Conservation (phyloP, 2,888 invertebrate species). For the Cyrtodaria siliqua region DNA sequence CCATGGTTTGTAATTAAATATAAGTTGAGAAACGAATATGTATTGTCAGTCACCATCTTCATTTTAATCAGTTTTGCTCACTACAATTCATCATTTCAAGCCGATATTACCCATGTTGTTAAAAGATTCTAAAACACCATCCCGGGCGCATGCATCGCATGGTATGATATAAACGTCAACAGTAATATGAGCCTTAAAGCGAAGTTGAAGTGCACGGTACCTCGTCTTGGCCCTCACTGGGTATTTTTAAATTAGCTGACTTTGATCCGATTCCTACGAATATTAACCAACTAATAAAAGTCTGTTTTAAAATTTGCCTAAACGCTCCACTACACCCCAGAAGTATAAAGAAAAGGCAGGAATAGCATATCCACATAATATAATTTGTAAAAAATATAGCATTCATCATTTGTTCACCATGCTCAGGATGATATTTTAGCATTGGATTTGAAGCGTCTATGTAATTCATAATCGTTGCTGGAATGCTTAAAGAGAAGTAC, state of each 20-base stretch:
- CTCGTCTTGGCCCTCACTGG: conserved; percentile 38
- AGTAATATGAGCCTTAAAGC: no score
- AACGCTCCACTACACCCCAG: conserved; percentile 35
- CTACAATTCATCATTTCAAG: no score
- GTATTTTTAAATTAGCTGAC: conserved; percentile 23
- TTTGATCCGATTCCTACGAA: conserved; percentile 19
- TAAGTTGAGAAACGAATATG: no score
- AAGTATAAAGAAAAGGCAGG: conserved; percentile 33
- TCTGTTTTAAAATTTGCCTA: conserved; percentile 25
- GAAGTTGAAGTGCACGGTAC: conserved; percentile 47
- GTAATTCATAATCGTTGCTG: conserved; percentile 41
- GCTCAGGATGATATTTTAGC: neutral
- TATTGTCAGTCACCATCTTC: no score
- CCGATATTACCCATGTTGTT: no score
- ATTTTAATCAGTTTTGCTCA: no score
- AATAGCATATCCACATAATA: conserved; percentile 34
- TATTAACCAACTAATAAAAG: conserved; percentile 12
- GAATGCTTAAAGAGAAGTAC: conserved; percentile 58
- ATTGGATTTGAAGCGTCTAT: neutral
- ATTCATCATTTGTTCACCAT: neutral
- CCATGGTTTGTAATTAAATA: no score
- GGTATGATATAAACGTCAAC: no score
- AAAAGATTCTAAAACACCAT: no score
- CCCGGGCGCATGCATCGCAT: no score
- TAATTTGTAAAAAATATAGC: conserved; percentile 19